A percentile compares a stretch with the other conserved stretches of the same genome.
These are phyloP conservation scores for Meandrusa payeni DNA, from an alignment of 2,888 invertebrate species.

Conservation along the genomic window DNA sequence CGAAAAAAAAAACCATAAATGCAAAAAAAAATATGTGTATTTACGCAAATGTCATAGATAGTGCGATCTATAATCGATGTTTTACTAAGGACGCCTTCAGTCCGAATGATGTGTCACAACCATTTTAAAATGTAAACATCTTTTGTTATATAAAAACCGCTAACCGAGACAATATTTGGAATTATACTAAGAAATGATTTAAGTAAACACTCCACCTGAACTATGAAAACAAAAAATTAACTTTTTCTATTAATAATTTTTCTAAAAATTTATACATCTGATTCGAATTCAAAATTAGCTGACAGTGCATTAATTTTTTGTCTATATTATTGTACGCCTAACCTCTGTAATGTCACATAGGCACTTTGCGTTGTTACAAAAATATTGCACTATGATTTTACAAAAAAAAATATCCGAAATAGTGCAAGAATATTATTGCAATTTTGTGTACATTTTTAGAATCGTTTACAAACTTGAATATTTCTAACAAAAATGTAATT, in stretches of 20 bases:
- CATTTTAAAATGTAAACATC: conserved; percentile 47
- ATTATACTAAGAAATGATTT: not conserved
- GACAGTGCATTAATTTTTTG: conserved; percentile 60
- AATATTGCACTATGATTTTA: not conserved
- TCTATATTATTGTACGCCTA: conserved; percentile 59
- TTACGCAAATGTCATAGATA: conserved; percentile 63
- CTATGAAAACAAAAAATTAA: too few relatives aligned
- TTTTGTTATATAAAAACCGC: conserved; percentile 21
- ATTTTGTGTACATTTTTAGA: conserved; percentile 16
- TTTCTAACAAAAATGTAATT: too few relatives aligned
- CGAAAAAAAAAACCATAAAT: conserved; percentile 70
- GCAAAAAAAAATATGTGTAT: conserved; percentile 71
- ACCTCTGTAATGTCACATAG: conserved; percentile 64
- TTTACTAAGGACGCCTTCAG: conserved; percentile 41
- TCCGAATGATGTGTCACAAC: conserved; percentile 56
- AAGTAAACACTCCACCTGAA: too few relatives aligned
- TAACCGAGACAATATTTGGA: conserved; percentile 5
- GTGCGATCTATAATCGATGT: conserved; percentile 64
- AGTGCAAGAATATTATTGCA: too few relatives aligned
- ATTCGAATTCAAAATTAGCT: conserved; percentile 34
- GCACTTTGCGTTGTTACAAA: conserved; percentile 63
- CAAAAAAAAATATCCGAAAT: too few relatives aligned
- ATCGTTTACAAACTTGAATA: too few relatives aligned
- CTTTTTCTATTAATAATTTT: too few relatives aligned
- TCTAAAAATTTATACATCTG: conserved; percentile 10